These are phyloP conservation scores for Puma concolor DNA, from an alignment of 2,113 vertebrate genomes.

Conservation along the genomic window DNA sequence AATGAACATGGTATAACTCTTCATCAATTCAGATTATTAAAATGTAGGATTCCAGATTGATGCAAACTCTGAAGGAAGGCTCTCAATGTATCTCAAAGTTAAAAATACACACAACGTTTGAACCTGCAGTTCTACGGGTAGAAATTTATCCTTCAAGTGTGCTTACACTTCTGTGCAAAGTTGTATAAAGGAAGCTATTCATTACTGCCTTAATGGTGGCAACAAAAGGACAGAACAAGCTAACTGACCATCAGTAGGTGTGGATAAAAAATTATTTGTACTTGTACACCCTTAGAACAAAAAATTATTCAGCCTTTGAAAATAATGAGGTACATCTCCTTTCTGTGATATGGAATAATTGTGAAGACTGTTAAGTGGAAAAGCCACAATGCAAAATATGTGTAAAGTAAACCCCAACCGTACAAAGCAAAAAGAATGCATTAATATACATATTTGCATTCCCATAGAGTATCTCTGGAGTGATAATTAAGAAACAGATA, in stretches of 20 bases:
- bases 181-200: background rate
- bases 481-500: conserved; percentile 73
- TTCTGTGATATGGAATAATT: conserved; percentile 2
- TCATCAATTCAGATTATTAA: conserved; percentile 5
- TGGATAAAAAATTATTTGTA: background rate
- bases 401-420: background rate
- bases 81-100: conserved; percentile 1
- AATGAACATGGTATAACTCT: background rate
- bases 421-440: conserved; percentile 21
- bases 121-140: background rate
- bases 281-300: background rate
- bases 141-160: background rate
- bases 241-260: background rate
- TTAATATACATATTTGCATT: conserved; percentile 73
- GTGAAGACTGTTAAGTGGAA: conserved; percentile 5
- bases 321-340: conserved; percentile 42
- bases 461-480: conserved; percentile 71
- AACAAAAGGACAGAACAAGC: background rate
- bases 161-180: background rate
- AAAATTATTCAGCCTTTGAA: conserved; percentile 25
- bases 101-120: background rate
- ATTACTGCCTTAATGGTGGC: background rate
- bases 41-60: background rate
- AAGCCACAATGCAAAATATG: conserved; percentile 32
- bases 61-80: background rate